Percentiles rank a stretch among this genome's conserved stretches.
Evolutionary conservation across 1,140 invertebrate species (phyloP).

Genomic region (Apis dorsata): DNA sequence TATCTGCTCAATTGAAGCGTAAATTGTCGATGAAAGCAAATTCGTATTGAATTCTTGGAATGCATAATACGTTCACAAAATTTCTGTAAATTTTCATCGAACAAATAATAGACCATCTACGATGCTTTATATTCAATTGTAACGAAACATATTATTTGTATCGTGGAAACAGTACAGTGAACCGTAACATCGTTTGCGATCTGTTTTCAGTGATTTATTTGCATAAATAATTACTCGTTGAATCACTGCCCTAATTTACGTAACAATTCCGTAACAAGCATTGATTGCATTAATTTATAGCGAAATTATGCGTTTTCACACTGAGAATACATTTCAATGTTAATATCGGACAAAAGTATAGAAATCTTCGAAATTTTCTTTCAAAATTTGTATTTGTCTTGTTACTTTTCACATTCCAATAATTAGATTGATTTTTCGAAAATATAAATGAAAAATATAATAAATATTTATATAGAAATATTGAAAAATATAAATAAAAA

Average conservation of each 20-base stretch:
- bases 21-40: neutral
- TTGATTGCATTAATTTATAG: neutral
- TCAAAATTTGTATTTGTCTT: neutral
- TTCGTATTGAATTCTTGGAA: neutral
- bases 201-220: conserved; percentile 2
- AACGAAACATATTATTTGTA: conserved; percentile 11
- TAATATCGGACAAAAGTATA: neutral
- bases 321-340: neutral
- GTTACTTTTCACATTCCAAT: neutral
- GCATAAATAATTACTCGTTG: conserved; percentile 28
- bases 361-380: neutral
- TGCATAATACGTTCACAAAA: neutral
- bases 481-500: no score
- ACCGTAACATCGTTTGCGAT: neutral
- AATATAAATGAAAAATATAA: no score
- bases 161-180: neutral
- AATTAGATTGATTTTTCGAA: no score
- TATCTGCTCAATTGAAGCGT: neutral
- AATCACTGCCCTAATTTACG: conserved; percentile 2
- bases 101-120: neutral
- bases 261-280: neutral
- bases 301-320: neutral
- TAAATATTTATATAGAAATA: no score
- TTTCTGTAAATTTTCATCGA: neutral
- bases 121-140: conserved; percentile 14